These are phyloP conservation scores for Teleogryllus oceanicus DNA, from an alignment of 2,888 invertebrate genomes.

Conservation along the genomic window DNA sequence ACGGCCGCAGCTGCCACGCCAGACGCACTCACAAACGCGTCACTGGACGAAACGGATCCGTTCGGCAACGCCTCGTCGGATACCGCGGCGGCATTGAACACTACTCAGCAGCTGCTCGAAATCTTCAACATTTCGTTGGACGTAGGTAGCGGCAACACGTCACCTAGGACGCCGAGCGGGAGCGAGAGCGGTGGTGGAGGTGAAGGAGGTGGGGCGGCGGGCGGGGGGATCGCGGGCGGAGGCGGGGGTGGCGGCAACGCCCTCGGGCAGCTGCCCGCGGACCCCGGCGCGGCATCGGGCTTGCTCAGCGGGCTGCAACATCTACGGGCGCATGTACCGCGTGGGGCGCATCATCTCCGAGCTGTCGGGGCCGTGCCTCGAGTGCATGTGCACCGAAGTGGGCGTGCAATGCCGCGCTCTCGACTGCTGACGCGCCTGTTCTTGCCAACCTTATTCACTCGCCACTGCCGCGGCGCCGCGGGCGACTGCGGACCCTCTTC, in stretches of 20 bases:
- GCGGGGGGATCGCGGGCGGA: background rate
- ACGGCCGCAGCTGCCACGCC: background rate
- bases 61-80: background rate
- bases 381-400: constrained; percentile 80
- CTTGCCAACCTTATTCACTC: too few relatives aligned
- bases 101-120: constrained; percentile 18
- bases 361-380: constrained; percentile 74
- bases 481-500: too few relatives aligned
- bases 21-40: background rate
- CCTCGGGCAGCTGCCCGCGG: constrained; percentile 31
- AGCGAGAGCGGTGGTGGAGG: background rate
- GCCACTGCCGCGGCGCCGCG: too few relatives aligned
- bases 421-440: constrained; percentile 51
- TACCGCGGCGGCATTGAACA: background rate
- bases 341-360: constrained; percentile 79
- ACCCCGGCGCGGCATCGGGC: constrained; percentile 43
- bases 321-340: constrained; percentile 83
- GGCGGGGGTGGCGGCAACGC: constrained; percentile 31
- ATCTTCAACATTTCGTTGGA: background rate
- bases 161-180: background rate
- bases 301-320: constrained; percentile 82
- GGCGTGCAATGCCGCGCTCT: constrained; percentile 78
- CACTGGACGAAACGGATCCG: background rate
- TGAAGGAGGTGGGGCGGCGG: too few relatives aligned
- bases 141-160: background rate